A percentile compares a stretch with the other conserved stretches of the same genome.
Evolutionary conservation across 2,888 invertebrate genomes (phyloP).

Genomic region (Drosophila prostipennis): DNA sequence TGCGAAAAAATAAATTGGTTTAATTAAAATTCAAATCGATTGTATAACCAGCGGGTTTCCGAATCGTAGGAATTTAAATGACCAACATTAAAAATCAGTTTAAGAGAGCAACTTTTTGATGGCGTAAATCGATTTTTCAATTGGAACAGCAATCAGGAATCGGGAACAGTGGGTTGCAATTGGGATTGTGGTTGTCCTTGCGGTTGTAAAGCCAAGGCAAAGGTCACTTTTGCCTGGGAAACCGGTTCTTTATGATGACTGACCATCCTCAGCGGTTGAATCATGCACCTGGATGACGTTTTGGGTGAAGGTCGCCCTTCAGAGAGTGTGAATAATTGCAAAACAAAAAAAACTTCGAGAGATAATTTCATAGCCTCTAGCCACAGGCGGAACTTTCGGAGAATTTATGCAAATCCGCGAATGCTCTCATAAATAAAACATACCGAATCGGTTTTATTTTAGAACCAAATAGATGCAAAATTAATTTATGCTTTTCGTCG

Average conservation of each 20-base stretch:
- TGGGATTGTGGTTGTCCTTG: conserved; percentile 26
- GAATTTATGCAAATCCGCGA: conserved; percentile 55
- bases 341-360: conserved; percentile 7
- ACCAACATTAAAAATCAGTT: conserved; percentile 48
- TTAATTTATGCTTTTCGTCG: conserved; percentile 47
- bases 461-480: conserved; percentile 37
- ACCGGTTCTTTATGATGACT: conserved; percentile 27
- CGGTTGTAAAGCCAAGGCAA: conserved; percentile 38
- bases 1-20: conserved; percentile 28
- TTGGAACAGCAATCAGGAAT: conserved; percentile 12
- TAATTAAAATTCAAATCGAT: conserved; percentile 26
- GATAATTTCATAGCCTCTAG: conserved; percentile 3
- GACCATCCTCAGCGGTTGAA: conserved; percentile 7
- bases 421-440: conserved; percentile 68
- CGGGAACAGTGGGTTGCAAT: conserved; percentile 43
- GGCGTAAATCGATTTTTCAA: conserved; percentile 21
- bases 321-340: conserved; percentile 15
- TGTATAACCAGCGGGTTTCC: conserved; percentile 38
- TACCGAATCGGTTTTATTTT: conserved; percentile 29
- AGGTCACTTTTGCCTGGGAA: conserved; percentile 41
- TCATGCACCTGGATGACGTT: conserved; percentile 35
- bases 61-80: conserved; percentile 17
- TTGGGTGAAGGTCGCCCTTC: conserved; percentile 15
- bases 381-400: conserved; percentile 26
- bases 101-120: conserved; percentile 41